Conservation (phyloP, 2,888 invertebrate genomes). For the Plebejus anna region DNA sequence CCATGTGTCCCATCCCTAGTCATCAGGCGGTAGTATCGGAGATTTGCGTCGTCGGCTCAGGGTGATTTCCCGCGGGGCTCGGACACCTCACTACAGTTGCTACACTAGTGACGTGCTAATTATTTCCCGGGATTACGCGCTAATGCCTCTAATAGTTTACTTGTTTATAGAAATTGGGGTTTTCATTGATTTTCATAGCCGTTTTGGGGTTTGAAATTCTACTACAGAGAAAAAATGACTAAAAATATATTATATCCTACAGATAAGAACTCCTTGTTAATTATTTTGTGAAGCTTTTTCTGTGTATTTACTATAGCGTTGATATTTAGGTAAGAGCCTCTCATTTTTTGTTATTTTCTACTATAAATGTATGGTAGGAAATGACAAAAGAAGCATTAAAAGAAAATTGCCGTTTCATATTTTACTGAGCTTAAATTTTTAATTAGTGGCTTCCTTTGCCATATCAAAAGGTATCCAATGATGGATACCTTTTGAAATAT, state of each 20-base stretch:
- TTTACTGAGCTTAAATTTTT: neutral
- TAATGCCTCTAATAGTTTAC: constrained; percentile 32
- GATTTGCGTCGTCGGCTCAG: constrained; percentile 76
- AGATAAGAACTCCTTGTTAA: neutral
- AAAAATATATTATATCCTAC: too few species aligned
- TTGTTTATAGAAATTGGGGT: neutral
- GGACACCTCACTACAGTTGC: constrained; percentile 63
- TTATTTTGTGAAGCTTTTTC: neutral
- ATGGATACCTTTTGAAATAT: neutral
- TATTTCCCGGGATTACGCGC: constrained; percentile 49
- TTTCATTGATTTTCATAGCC: neutral
- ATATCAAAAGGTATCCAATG: neutral
- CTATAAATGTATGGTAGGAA: too few species aligned
- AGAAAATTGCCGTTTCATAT: neutral
- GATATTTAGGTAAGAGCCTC: neutral
- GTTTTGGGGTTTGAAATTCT: neutral
- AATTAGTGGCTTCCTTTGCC: neutral
- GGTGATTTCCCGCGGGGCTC: constrained; percentile 76
- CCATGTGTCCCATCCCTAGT: constrained; percentile 25
- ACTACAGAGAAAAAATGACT: neutral
- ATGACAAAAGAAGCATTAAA: neutral
- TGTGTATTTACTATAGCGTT: neutral
- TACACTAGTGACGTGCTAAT: constrained; percentile 60
- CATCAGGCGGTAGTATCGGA: constrained; percentile 57
- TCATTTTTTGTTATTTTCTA: too few species aligned